Conservation (phyloP, 37 sponge, comb jelly and placozoan genomes). For the Hexactinellida sp. region DNA sequence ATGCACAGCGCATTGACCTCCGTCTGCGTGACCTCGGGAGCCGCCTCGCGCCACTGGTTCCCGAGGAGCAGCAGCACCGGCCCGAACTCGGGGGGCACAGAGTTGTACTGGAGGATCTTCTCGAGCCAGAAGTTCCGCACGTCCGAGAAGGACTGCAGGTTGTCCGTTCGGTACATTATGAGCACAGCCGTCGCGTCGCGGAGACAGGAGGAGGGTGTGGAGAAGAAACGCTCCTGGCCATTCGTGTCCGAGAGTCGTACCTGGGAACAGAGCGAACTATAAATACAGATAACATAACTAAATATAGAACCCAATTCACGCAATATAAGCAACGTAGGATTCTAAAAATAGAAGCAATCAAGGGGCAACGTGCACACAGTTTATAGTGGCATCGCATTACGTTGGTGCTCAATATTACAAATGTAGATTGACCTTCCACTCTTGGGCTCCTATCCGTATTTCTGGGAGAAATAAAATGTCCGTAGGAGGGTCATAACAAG, state of each 20-base stretch:
- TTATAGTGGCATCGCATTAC: too few species aligned
- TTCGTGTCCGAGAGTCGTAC: conserved; percentile 6
- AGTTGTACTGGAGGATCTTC: neutral
- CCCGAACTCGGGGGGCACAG: neutral
- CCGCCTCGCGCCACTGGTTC: neutral
- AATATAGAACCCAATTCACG: neutral
- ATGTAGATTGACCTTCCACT: neutral
- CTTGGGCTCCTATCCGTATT: neutral
- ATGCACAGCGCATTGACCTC: neutral
- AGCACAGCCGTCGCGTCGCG: neutral
- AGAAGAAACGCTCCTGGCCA: neutral
- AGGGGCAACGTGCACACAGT: too few species aligned
- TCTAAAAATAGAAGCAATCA: too few species aligned
- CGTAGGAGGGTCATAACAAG: neutral
- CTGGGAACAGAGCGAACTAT: neutral
- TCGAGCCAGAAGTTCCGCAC: neutral
- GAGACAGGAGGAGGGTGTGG: neutral
- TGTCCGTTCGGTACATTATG: neutral
- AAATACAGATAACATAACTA: neutral
- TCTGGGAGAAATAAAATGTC: neutral
- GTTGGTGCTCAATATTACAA: neutral
- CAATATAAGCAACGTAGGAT: too few species aligned
- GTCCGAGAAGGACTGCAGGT: neutral
- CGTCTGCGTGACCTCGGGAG: neutral
- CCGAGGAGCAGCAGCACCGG: neutral